Percentiles rank a stretch among this genome's conserved stretches.
phyloP scores from a whole-genome alignment of 2,113 vertebrate species.

The Proterorhinus semilunaris region DNA sequence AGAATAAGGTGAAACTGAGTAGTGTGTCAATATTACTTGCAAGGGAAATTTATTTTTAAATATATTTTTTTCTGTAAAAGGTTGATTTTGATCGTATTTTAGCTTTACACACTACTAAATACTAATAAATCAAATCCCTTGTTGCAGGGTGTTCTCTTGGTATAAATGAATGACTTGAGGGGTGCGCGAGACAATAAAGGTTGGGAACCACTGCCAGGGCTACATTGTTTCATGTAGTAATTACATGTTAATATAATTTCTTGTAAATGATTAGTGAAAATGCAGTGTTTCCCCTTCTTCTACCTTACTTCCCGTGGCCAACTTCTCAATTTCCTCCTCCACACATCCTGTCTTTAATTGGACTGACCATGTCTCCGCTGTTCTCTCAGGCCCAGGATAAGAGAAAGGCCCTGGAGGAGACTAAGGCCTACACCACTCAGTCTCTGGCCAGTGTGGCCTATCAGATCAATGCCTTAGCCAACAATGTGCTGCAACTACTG shows the following conservation, averaged over 20 bases:
- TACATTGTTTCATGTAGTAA: not conserved
- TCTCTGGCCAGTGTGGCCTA: conserved; percentile 98
- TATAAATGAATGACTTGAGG: too few relatives aligned
- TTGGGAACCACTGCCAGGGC: too few relatives aligned
- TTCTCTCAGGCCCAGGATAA: conserved; percentile 92
- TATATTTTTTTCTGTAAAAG: too few relatives aligned
- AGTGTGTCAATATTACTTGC: too few relatives aligned
- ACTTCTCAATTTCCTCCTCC: conserved; percentile 22
- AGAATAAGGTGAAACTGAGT: too few relatives aligned
- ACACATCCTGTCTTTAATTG: conserved; percentile 25
- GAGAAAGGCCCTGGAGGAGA: conserved; percentile 98
- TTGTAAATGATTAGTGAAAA: conserved; percentile 18
- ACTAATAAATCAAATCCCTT: too few relatives aligned
- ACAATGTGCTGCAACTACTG: conserved; percentile 97
- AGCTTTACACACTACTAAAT: not conserved
- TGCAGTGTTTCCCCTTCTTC: conserved; percentile 25
- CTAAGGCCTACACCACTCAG: conserved; percentile 98
- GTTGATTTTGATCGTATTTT: not conserved
- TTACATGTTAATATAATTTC: not conserved
- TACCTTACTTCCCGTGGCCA: conserved; percentile 21
- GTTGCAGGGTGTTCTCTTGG: too few relatives aligned
- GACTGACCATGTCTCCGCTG: conserved; percentile 7
- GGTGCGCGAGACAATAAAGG: too few relatives aligned
- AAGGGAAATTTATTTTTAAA: too few relatives aligned
- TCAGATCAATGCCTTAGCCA: conserved; percentile 99